Evolutionary conservation across 2,888 invertebrate genomes (phyloP).

Genomic region (Myopa tessellatipennis): DNA sequence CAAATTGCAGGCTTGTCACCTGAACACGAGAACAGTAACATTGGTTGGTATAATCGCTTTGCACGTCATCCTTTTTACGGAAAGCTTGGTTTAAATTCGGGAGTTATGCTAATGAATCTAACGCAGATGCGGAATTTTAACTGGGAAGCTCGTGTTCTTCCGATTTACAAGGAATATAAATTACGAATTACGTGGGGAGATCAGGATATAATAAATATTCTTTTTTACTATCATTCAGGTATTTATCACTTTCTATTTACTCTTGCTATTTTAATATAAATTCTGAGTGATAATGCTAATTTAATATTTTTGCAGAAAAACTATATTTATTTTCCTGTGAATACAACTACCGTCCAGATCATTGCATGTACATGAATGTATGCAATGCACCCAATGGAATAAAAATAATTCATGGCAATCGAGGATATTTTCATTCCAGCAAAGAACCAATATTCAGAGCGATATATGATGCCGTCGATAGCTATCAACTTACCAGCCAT

Average conservation of each 20-base stretch:
- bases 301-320: constrained; percentile 73
- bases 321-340: constrained; percentile 84
- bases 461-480: constrained; percentile 72
- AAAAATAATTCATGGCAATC: constrained; percentile 88
- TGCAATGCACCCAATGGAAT: constrained; percentile 78
- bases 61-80: constrained; percentile 96
- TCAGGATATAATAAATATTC: constrained; percentile 91
- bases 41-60: constrained; percentile 96
- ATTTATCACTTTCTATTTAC: constrained; percentile 52
- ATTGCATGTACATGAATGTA: constrained; percentile 94
- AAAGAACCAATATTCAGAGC: constrained; percentile 88
- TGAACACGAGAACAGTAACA: constrained; percentile 92
- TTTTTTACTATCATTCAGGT: constrained; percentile 84
- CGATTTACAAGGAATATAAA: constrained; percentile 87
- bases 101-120: constrained; percentile 97
- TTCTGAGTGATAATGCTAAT: background rate
- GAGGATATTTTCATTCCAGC: constrained; percentile 85
- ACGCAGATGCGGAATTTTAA: constrained; percentile 88
- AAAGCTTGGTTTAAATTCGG: constrained; percentile 86
- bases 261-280: background rate
- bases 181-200: constrained; percentile 96
- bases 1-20: constrained; percentile 90
- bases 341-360: constrained; percentile 94
- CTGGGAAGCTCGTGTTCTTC: constrained; percentile 87
- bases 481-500: constrained; percentile 72